These are phyloP conservation scores for Lithophane ornitopus DNA, from an alignment of 2,888 invertebrate species.

Conservation along the genomic window DNA sequence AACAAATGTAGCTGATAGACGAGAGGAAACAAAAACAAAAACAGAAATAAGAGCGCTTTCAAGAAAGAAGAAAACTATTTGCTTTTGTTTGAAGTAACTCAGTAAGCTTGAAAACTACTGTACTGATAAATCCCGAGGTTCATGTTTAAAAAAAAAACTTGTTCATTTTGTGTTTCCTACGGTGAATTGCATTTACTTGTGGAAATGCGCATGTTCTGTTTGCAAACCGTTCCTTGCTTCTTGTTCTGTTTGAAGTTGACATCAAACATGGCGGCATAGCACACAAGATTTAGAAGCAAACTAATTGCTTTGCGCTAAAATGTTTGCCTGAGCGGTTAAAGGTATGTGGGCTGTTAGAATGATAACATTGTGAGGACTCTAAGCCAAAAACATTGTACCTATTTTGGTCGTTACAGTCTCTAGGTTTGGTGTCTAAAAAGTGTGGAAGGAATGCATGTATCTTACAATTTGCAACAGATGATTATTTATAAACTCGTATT, in stretches of 20 bases:
- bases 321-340: neutral
- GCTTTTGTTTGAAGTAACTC: slow-evolving; percentile 3
- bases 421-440: neutral
- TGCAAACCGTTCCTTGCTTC: slow-evolving; percentile 13
- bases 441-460: neutral
- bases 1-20: slow-evolving; percentile 2
- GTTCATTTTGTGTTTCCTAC: slow-evolving; percentile 6
- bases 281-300: slow-evolving; percentile 20
- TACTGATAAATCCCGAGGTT: slow-evolving; percentile 1
- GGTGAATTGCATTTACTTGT: slow-evolving; percentile 23
- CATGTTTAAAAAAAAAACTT: slow-evolving; percentile 11
- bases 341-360: neutral
- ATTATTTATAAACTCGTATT: neutral
- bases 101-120: slow-evolving; percentile 21
- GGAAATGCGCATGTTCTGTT: slow-evolving; percentile 31
- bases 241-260: slow-evolving; percentile 32
- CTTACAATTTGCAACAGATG: neutral
- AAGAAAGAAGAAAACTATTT: slow-evolving; percentile 11
- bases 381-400: neutral
- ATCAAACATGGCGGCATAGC: slow-evolving; percentile 21
- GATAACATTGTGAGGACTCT: neutral
- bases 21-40: neutral
- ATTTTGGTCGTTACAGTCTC: neutral
- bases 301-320: slow-evolving; percentile 37
- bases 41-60: neutral